These are phyloP conservation scores for Eupeodes luniger DNA, from an alignment of 2,888 invertebrate species.

Conservation along the genomic window DNA sequence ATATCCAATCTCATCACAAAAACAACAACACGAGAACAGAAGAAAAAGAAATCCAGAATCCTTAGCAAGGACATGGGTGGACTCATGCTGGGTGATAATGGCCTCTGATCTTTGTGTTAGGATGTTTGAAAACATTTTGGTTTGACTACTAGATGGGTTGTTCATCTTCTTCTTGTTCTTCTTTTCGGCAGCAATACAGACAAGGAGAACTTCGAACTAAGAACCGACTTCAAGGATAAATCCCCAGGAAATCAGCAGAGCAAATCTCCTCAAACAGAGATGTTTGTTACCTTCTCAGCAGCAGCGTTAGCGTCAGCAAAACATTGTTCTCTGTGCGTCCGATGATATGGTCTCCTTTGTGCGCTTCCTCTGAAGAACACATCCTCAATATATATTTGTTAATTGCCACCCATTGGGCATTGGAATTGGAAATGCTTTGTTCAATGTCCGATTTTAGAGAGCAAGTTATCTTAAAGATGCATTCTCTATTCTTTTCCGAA, in stretches of 20 bases:
- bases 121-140: constrained; percentile 75
- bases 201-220: no score
- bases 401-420: constrained; percentile 73
- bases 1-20: not conserved
- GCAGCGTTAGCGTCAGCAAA: not conserved
- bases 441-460: constrained; percentile 21
- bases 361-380: constrained; percentile 53
- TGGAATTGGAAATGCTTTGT: constrained; percentile 59
- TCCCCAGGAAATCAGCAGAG: constrained; percentile 55
- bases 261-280: constrained; percentile 23
- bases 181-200: not conserved
- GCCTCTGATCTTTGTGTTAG: constrained; percentile 65
- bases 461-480: constrained; percentile 42
- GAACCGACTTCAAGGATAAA: constrained; percentile 66
- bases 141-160: constrained; percentile 72
- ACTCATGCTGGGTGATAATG: constrained; percentile 71
- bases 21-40: not conserved
- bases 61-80: constrained; percentile 55
- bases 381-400: constrained; percentile 64
- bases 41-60: not conserved
- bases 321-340: not conserved
- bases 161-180: constrained; percentile 13
- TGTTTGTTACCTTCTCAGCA: constrained; percentile 15
- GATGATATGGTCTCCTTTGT: constrained; percentile 26
- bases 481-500: not conserved